Evolutionary conservation across 2,888 invertebrate species (phyloP), one percentile per base, ranked within the genome.

Genomic region (Rhamnusium bicolor): DNA sequence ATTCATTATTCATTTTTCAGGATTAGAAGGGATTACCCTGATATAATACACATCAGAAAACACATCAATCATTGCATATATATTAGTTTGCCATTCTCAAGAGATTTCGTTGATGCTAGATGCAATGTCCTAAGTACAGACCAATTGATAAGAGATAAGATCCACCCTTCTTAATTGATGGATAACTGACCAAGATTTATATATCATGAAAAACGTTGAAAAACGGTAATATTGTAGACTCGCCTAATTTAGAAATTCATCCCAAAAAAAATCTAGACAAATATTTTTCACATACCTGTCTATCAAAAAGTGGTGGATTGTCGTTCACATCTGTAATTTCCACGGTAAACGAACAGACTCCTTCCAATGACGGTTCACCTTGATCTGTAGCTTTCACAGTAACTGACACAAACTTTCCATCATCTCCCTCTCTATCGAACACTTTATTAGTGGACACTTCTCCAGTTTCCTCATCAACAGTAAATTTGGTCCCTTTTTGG

Each of bases 361-460:
- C 98, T 89, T 98, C 98, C 80, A 99, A 89, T 0, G 97, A 97
- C 0, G 98, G 98, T 87, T 97, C 97, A n/a, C 98, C 99, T 87
- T 98, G 96, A 91, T 99, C 99, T 0, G 98, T 98, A 4, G 98
- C 99, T 89, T 98, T 98, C 0, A 98, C 96, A 0, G 98, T 98
- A 4, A 98, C 97, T 0, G 97, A 97, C 5, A 98, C 98, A 88
- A 97, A 97, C 89, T 97, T 97, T 7, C 97, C 97, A 87, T 97
- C 97, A 83, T 98, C 98, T 0, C 97, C 97, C 89, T 98, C 98
- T 75, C 98, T 93, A 89, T 98, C 98, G 86, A 98, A 98, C 19
- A 97, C 97, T 91, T 97, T 98, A 84, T 98, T 98, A 5, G 97
- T 97, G 0, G 94, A 94, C 67, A 98, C 96, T 88, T 97, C 96